Percentiles rank a stretch among this genome's conserved stretches.
These are phyloP conservation scores for Euzetes globulus DNA, from an alignment of 2,888 invertebrate genomes.

Conservation along the genomic window DNA sequence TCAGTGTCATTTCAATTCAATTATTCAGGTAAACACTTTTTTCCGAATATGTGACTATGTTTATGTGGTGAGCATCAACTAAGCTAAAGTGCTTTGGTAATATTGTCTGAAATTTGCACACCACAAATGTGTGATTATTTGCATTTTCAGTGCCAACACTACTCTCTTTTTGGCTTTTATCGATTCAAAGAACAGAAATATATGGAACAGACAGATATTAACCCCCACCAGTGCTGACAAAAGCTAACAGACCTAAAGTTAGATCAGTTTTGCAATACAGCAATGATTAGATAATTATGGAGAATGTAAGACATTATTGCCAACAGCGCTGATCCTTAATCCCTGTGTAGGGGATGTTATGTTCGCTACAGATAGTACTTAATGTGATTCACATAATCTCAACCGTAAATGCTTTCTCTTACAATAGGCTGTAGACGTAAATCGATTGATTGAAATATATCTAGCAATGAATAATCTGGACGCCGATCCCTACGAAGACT, in stretches of 20 bases:
- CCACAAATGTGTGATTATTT: too few relatives aligned
- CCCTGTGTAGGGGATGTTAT: not conserved
- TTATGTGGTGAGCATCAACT: not conserved
- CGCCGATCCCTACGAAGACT: slow-evolving; percentile 34
- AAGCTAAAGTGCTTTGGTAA: too few relatives aligned
- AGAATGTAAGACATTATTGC: slow-evolving; percentile 3
- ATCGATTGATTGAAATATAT: slow-evolving; percentile 4
- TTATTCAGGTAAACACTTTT: slow-evolving; percentile 1
- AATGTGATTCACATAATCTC: not conserved
- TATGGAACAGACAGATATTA: too few relatives aligned
- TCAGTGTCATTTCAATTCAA: slow-evolving; percentile 31
- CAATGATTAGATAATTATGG: slow-evolving; percentile 20
- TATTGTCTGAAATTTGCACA: too few relatives aligned
- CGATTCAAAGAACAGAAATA: too few relatives aligned
- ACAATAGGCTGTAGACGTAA: not conserved
- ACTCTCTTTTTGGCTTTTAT: too few relatives aligned
- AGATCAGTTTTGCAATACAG: not conserved
- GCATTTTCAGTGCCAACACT: too few relatives aligned
- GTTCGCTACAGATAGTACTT: not conserved
- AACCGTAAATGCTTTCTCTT: not conserved
- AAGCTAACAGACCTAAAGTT: not conserved
- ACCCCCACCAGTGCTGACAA: not conserved
- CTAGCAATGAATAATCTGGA: slow-evolving; percentile 36
- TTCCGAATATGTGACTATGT: not conserved
- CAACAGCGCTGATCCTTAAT: not conserved